These are phyloP conservation scores for Lumbricus terrestris DNA, from an alignment of 2,888 invertebrate genomes.

Conservation along the genomic window DNA sequence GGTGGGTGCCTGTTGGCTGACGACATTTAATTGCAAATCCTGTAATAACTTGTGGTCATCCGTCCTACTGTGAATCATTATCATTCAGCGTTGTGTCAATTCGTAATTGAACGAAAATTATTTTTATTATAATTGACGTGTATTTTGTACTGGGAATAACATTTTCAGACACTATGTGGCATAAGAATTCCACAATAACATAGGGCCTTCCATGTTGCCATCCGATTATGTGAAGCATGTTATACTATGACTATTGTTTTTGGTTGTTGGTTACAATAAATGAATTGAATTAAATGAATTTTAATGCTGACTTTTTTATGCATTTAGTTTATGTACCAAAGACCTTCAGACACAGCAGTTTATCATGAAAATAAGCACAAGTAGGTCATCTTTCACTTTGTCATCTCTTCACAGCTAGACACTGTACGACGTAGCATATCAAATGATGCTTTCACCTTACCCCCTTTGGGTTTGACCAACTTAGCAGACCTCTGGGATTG, in stretches of 20 bases:
- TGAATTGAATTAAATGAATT: too few relatives aligned
- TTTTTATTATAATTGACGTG: too few relatives aligned
- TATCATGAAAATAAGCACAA: slow-evolving; percentile 82
- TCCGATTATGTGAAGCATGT: too few relatives aligned
- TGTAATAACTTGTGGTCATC: too few relatives aligned
- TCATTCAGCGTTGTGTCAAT: too few relatives aligned
- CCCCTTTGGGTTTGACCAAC: neutral
- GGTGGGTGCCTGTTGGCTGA: too few relatives aligned
- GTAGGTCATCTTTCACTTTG: slow-evolving; percentile 48
- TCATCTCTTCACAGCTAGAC: neutral
- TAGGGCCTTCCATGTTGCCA: too few relatives aligned
- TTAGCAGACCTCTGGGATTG: neutral
- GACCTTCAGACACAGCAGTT: slow-evolving; percentile 84
- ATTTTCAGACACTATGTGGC: neutral
- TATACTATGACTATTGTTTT: too few relatives aligned
- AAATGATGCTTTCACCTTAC: neutral
- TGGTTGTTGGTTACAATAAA: too few relatives aligned
- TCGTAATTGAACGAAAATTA: too few relatives aligned
- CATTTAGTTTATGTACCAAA: slow-evolving; percentile 84
- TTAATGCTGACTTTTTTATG: neutral
- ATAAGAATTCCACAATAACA: neutral
- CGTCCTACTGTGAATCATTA: too few relatives aligned
- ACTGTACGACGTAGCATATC: neutral
- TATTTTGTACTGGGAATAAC: neutral
- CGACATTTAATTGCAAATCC: too few relatives aligned